A percentile compares a stretch with the other conserved stretches of the same genome.
phyloP scores from a whole-genome alignment of 2,797 vertebrate genomes.

The Acipenser transmontanus region DNA sequence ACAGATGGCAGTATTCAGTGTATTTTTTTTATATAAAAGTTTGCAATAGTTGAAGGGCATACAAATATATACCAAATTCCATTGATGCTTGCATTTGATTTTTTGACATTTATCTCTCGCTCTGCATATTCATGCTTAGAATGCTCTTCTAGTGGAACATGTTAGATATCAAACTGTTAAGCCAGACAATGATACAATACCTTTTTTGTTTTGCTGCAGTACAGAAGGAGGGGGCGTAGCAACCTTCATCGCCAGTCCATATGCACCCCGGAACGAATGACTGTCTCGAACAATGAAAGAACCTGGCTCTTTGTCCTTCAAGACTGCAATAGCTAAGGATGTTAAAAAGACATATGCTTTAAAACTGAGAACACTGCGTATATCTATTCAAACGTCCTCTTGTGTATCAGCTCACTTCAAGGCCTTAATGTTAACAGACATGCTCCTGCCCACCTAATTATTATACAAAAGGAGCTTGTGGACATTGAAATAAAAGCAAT shows the following conservation, averaged over 20 bases:
- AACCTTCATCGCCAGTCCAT: conserved; percentile 93
- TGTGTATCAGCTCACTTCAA: not conserved
- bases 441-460: no score
- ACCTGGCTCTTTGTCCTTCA: conserved; percentile 90
- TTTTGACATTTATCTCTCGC: not conserved
- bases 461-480: no score
- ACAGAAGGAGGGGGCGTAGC: conserved; percentile 84
- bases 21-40: not conserved
- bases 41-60: conserved; percentile 46
- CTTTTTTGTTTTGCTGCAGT: conserved; percentile 84
- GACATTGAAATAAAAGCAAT: no score
- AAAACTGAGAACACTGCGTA: conserved; percentile 1
- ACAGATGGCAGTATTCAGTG: no score
- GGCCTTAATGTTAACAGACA: no score
- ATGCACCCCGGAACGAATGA: conserved; percentile 90
- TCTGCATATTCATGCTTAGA: not conserved
- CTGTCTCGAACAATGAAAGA: conserved; percentile 90
- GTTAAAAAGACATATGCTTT: conserved; percentile 13
- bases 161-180: conserved; percentile 1
- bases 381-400: not conserved
- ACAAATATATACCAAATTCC: not conserved
- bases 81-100: not conserved
- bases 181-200: conserved; percentile 40
- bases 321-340: conserved; percentile 74
- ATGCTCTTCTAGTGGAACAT: conserved; percentile 4